A percentile compares a stretch with the other conserved stretches of the same genome.
Conservation (phyloP, 2,797 vertebrate genomes). For the Poeciliopsis turneri region DNA sequence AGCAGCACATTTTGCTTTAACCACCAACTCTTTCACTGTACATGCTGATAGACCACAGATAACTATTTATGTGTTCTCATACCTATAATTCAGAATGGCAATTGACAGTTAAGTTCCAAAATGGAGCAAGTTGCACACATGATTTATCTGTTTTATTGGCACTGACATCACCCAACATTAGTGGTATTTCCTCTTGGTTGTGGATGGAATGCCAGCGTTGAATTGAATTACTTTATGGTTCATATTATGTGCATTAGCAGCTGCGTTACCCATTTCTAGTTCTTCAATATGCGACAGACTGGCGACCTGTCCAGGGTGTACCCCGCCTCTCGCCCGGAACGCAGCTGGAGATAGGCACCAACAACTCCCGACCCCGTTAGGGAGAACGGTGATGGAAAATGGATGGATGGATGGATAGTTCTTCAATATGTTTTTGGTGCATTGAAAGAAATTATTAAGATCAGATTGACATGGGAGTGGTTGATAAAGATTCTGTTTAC, state of each 20-base stretch:
- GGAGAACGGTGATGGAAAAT: too few species aligned
- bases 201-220: slow-evolving; percentile 37
- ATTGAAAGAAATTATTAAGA: background rate
- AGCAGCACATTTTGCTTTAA: slow-evolving; percentile 28
- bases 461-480: background rate
- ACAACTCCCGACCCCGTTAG: too few species aligned
- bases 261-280: background rate
- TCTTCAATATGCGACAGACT: background rate
- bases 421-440: background rate
- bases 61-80: slow-evolving; percentile 35
- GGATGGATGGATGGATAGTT: too few species aligned
- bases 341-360: too few species aligned
- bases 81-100: slow-evolving; percentile 41
- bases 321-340: too few species aligned
- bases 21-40: slow-evolving; percentile 19
- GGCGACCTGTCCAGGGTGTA: too few species aligned
- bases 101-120: slow-evolving; percentile 51
- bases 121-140: slow-evolving; percentile 26
- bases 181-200: slow-evolving; percentile 56
- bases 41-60: slow-evolving; percentile 31
- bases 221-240: slow-evolving; percentile 55
- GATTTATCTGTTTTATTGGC: slow-evolving; percentile 39
- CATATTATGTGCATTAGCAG: slow-evolving; percentile 35
- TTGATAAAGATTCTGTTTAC: background rate
- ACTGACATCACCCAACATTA: slow-evolving; percentile 64